phyloP scores from a whole-genome alignment of 2,888 invertebrate species.

The Leptura quadrifasciata region DNA sequence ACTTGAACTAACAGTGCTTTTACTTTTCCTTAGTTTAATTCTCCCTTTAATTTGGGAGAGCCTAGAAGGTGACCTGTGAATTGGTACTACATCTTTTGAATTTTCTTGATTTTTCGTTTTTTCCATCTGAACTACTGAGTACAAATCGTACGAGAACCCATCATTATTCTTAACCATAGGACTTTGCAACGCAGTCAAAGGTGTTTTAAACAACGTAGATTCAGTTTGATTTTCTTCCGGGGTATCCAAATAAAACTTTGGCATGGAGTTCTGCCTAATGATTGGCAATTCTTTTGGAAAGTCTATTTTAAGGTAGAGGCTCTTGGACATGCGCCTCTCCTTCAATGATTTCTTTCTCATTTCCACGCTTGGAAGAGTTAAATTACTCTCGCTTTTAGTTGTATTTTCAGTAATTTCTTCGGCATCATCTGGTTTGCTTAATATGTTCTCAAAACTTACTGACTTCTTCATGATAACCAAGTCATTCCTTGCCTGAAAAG shows the following conservation, averaged over 20 bases:
- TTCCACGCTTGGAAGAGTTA: slow-evolving; percentile 54
- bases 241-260: slow-evolving; percentile 72
- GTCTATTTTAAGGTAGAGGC: slow-evolving; percentile 68
- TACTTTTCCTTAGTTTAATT: slow-evolving; percentile 64
- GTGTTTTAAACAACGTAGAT: slow-evolving; percentile 62
- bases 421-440: slow-evolving; percentile 49
- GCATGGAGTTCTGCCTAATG: slow-evolving; percentile 71
- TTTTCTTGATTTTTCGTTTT: slow-evolving; percentile 60
- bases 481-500: slow-evolving; percentile 44
- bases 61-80: slow-evolving; percentile 57
- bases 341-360: slow-evolving; percentile 68
- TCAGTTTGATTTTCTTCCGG: slow-evolving; percentile 69
- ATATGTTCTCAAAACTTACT: slow-evolving; percentile 60
- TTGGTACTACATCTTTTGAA: slow-evolving; percentile 44
- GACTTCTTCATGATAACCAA: slow-evolving; percentile 56
- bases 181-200: slow-evolving; percentile 67
- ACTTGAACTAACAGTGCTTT: slow-evolving; percentile 60
- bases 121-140: slow-evolving; percentile 72
- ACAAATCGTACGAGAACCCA: slow-evolving; percentile 68
- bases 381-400: slow-evolving; percentile 18
- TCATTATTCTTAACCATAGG: slow-evolving; percentile 65
- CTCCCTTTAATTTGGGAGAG: slow-evolving; percentile 63
- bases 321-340: slow-evolving; percentile 70
- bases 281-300: slow-evolving; percentile 69
- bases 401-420: slow-evolving; percentile 46